phyloP scores from a whole-genome alignment of 2,888 invertebrate genomes.

The Taphrorychus bicolor region DNA sequence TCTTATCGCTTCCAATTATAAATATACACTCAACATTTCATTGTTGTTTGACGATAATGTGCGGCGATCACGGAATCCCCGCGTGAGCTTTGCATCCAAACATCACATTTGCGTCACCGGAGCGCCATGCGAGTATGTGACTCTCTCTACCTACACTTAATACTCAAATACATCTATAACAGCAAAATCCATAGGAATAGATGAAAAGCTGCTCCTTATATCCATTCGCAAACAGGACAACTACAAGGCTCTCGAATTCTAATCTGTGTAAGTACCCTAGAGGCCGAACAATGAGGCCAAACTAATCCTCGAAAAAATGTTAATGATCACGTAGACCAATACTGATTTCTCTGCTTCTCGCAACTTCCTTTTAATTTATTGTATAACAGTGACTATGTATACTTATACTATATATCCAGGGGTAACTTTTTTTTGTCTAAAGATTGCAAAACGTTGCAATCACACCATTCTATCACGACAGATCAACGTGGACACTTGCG shows the following conservation, averaged over 20 bases:
- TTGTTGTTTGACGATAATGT: neutral
- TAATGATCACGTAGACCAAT: neutral
- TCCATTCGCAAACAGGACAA: neutral
- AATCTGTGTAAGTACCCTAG: too few species aligned
- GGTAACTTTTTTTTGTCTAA: too few species aligned
- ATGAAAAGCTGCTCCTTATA: too few species aligned
- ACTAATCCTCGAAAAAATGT: neutral
- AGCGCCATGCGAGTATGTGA: neutral
- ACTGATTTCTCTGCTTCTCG: too few species aligned
- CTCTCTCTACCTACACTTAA: too few species aligned
- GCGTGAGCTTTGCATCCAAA: slow-evolving; percentile 8
- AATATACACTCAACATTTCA: neutral
- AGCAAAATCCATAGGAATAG: too few species aligned
- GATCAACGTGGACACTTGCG: slow-evolving; percentile 1
- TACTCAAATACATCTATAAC: too few species aligned
- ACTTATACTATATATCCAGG: too few species aligned
- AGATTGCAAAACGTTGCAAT: slow-evolving; percentile 3
- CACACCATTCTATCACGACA: neutral
- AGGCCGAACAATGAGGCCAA: neutral
- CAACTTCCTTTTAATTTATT: too few species aligned
- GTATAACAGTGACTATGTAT: too few species aligned
- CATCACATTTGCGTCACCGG: neutral
- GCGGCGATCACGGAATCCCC: slow-evolving; percentile 9
- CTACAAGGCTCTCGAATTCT: neutral
- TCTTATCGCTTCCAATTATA: neutral